Evolutionary conservation across 1,140 invertebrate species (phyloP).

Genomic region (Papilio xuthus): DNA sequence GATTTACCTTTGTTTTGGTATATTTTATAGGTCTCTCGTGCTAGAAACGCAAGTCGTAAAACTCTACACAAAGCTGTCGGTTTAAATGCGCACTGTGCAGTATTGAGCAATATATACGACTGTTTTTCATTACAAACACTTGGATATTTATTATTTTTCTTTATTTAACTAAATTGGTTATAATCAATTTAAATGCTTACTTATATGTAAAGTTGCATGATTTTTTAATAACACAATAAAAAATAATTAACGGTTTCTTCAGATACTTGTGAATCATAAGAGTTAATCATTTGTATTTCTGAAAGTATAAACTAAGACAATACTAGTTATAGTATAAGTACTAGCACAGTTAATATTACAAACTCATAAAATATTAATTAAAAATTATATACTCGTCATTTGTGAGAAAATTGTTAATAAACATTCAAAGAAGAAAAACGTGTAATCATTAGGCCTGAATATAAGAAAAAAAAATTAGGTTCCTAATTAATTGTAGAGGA

Average conservation of each 20-base stretch:
- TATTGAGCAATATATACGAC: constrained; percentile 50
- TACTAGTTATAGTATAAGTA: too few relatives aligned
- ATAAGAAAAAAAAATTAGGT: background rate
- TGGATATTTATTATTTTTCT: constrained; percentile 7
- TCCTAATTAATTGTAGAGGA: constrained; percentile 1
- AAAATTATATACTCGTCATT: background rate
- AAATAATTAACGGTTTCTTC: background rate
- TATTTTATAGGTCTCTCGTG: constrained; percentile 63
- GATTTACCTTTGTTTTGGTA: constrained; percentile 58
- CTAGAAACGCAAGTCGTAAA: constrained; percentile 68
- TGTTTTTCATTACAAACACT: constrained; percentile 3
- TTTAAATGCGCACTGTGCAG: constrained; percentile 39
- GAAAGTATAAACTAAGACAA: too few relatives aligned
- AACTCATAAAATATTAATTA: background rate
- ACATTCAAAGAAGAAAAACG: background rate
- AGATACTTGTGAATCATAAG: background rate
- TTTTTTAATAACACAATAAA: background rate
- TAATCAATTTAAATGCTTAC: background rate
- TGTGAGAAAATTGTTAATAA: background rate
- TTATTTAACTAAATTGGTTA: background rate
- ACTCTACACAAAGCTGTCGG: constrained; percentile 63
- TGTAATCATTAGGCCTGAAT: background rate
- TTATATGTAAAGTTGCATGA: background rate
- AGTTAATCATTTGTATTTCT: background rate
- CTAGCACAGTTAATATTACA: too few relatives aligned